Evolutionary conservation across 2,888 invertebrate genomes (phyloP), one percentile per base, ranked within the genome.

Genomic region (Panopea generosa): DNA sequence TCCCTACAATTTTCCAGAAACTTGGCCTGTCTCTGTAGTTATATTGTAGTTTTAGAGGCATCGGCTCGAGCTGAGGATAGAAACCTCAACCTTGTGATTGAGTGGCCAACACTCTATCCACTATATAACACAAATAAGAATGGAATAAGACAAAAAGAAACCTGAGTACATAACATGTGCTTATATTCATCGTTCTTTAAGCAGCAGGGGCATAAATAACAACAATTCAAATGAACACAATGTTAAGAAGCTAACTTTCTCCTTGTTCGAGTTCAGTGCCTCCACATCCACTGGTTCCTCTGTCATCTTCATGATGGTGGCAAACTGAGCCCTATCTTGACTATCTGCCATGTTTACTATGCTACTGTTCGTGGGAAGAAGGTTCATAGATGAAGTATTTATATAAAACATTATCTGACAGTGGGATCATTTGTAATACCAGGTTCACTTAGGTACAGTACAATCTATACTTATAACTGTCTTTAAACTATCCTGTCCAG

Each of bases 361-460:
- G 0, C 96, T 95, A 0, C 96, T 95, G 66, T 97, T 95, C 63
- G 96, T 96, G 0, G 98, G 98, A 26, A 98, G 93, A 53, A 97
- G 94, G 79, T 96, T 96, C 81, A 86, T 82, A 40, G 96, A 95
- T 83, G 96, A 96, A 0, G 96, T n/a, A n/a, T n/a, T n/a, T n/a
- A n/a, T n/a, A n/a, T n/a, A n/a, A n/a, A n/a, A n/a, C n/a, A n/a
- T n/a, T n/a, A n/a, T n/a, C n/a, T n/a, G n/a, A n/a, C n/a, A n/a
- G n/a, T n/a, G n/a, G n/a, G n/a, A n/a, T n/a, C n/a, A n/a, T n/a
- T n/a, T n/a, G n/a, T n/a, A n/a, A n/a, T n/a, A n/a, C n/a, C n/a
- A n/a, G n/a, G n/a, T n/a, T n/a, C n/a, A n/a, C n/a, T n/a, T n/a
- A n/a, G n/a, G n/a, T n/a, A n/a, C n/a, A n/a, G n/a, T n/a, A n/a